Conservation (phyloP, 2,888 invertebrate genomes). For the Eupeodes latifasciatus region DNA sequence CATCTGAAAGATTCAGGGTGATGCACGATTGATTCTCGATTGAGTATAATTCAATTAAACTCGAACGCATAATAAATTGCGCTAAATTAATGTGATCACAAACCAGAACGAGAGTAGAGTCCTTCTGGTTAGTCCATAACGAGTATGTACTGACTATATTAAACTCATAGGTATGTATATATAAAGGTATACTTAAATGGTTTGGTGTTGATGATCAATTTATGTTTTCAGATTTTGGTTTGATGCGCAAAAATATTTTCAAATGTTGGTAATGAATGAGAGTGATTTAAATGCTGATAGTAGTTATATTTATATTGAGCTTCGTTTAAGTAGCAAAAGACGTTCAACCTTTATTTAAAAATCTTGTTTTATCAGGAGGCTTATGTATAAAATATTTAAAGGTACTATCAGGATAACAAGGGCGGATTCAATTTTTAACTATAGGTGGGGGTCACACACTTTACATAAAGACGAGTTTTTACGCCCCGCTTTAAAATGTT, state of each 20-base stretch:
- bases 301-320: no score
- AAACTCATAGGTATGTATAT: not conserved
- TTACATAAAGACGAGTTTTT: no score
- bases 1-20: slow-evolving; percentile 14
- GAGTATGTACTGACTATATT: not conserved
- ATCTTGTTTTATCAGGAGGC: not conserved
- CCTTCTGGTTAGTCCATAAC: not conserved
- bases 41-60: slow-evolving; percentile 59
- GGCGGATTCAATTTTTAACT: no score
- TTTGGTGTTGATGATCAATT: slow-evolving; percentile 47
- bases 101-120: slow-evolving; percentile 22
- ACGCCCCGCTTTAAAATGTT: no score
- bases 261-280: slow-evolving; percentile 21
- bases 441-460: no score
- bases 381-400: no score
- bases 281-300: not conserved
- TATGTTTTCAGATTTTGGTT: not conserved
- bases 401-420: no score
- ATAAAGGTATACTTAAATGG: not conserved
- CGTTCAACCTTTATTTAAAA: not conserved
- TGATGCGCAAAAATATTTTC: not conserved
- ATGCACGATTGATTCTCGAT: slow-evolving; percentile 59
- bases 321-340: not conserved
- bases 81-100: slow-evolving; percentile 57
- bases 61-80: slow-evolving; percentile 52